Evolutionary conservation across 2,797 vertebrate genomes (phyloP), one percentile per base, ranked within the genome.

Genomic region (Coreius guichenoti): DNA sequence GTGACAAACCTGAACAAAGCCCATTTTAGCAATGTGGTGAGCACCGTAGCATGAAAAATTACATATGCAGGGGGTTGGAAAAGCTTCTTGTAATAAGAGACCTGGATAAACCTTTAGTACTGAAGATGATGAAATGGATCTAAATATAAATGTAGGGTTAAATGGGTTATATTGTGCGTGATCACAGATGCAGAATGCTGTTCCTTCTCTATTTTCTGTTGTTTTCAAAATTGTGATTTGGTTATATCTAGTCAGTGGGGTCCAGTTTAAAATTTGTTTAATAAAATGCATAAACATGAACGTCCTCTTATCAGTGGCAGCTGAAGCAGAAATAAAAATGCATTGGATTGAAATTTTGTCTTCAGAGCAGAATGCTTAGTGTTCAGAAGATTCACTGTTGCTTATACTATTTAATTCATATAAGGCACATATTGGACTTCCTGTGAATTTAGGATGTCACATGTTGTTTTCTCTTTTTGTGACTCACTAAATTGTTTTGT

Each of bases 401-500:
- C 45, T 81, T 82, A 51, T 54, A 31, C 26, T 45, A 58, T 81
- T 36, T 72, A 72, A 58, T 72, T 36, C n/a, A 69, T 63, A 69
- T 39, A 39, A 54, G 51, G 17, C 67, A 70, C 67, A 72, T 45
- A 72, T 70, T 72, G n/a, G 33, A 70, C 68, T 45, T 72, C 51
- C 11, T 43, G 51, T 56, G 36, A 70, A 17, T 81, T 49, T 29
- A 58, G 51, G n/a, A 61, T 31, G 36, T 72, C 51, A 58, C n/a
- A 58, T 82, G n/a, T 58, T 43, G 11, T 31, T 72, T 58, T 69
- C 49, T 72, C 39, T 16, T 3, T 69, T 45, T 72, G 80, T 82
- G 68, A 31, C 11, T 82, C 54, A 82, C 81, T 73, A 43, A 88
- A 83, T 79, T 72, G 74, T 69, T 84, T 49, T 31, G 58, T 83